Evolutionary conservation across 1,140 invertebrate species (phyloP).

Genomic region (Luehdorfia chinensis): DNA sequence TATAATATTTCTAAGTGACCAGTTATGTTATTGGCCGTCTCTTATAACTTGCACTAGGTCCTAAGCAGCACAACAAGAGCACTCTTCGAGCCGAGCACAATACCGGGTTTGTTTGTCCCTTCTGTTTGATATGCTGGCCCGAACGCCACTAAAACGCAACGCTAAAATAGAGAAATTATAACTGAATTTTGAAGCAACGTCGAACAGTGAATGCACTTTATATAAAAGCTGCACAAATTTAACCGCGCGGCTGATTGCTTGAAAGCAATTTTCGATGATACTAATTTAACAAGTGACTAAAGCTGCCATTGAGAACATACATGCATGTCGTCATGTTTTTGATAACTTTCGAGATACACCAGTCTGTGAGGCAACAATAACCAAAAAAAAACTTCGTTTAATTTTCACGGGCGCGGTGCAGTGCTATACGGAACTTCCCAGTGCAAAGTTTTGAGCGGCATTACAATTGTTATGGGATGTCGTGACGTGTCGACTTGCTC

Average conservation of each 20-base stretch:
- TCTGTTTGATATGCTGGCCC: conserved; percentile 51
- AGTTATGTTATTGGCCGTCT: conserved; percentile 5
- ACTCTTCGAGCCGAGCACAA: conserved; percentile 51
- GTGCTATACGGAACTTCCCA: too few relatives aligned
- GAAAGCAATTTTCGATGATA: conserved; percentile 13
- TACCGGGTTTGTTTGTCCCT: conserved; percentile 58
- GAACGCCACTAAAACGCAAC: conserved; percentile 30
- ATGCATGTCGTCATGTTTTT: too few relatives aligned
- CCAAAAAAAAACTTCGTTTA: too few relatives aligned
- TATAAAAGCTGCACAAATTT: conserved; percentile 27
- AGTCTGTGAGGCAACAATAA: too few relatives aligned
- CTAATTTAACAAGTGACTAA: conserved; percentile 11
- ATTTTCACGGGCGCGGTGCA: too few relatives aligned
- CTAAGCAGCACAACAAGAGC: conserved; percentile 34
- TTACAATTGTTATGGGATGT: too few relatives aligned
- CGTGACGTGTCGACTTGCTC: too few relatives aligned
- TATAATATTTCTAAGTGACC: too few relatives aligned
- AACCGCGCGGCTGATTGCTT: conserved; percentile 21
- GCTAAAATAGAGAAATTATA: conserved; percentile 63
- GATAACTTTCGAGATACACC: too few relatives aligned
- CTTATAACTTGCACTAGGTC: conserved; percentile 22
- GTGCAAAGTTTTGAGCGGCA: too few relatives aligned
- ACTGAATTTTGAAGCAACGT: conserved; percentile 63
- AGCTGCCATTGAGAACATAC: not conserved
- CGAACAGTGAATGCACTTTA: conserved; percentile 32